Evolutionary conservation across 1,140 invertebrate species (phyloP), one percentile per base, ranked within the genome.

Genomic region (Temnothorax nylanderi): DNA sequence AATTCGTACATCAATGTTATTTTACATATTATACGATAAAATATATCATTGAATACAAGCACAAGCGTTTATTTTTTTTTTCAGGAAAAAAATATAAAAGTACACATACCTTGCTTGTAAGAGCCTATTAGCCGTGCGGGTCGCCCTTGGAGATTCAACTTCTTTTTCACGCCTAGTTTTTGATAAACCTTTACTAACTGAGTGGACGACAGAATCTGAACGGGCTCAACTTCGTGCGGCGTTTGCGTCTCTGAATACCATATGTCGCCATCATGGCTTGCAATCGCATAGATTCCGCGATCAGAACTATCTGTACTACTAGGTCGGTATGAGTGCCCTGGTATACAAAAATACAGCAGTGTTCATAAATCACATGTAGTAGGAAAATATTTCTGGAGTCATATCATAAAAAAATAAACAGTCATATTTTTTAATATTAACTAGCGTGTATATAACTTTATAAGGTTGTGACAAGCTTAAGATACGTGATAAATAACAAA

Each of bases 211-310:
- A 99, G 99, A 90, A 99, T 99, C 95, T 99, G 98, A 44, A 99
- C 98, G 0, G 99, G 99, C 95, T 99, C 99, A 0, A 99, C 98
- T 96, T 99, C 98, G 91, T 99, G 98, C 0, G 99, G 99, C 1
- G 99, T 99, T 96, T 99, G 99, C 0, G 99, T 99, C 95, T n/a
- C n/a, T 99, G 98, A 90, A 99, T 99, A 56, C 99, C 99, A 94
- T 99, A 99, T 0, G 99, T 99, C 34, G 98, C 99, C 97, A 99
- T 98, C 98, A 99, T 99, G 71, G 99, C 98, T 96, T 99, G 99
- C 7, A 99, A 96, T 72, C 99, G 96, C 97, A 99, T 99, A 10
- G 98, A 99, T 96, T 99, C 99, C 0, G 99, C 98, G 89, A 99
- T 99, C 58, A 99, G 95, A 54, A 99, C 99, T 62, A 99, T 98